Evolutionary conservation across 2,888 invertebrate species (phyloP).

Genomic region (Pammene aurita): DNA sequence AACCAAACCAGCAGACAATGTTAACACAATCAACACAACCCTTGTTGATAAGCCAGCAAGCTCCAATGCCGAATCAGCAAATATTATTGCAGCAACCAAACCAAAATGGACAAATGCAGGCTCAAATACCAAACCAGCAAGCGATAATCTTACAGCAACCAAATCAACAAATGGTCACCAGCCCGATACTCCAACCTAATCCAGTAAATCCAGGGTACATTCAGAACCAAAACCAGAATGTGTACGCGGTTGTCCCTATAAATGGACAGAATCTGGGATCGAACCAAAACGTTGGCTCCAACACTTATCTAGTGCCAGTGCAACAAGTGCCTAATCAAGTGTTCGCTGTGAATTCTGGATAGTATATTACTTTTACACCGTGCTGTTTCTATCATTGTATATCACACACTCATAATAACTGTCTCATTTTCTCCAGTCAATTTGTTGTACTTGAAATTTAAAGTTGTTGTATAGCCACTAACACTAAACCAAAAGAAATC

Average conservation of each 20-base stretch:
- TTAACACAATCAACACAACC: conserved; percentile 19
- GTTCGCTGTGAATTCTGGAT: conserved; percentile 32
- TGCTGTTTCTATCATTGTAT: no score
- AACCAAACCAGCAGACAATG: conserved; percentile 36
- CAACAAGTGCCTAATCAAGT: conserved; percentile 46
- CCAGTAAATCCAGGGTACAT: conserved; percentile 42
- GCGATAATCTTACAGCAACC: conserved; percentile 39
- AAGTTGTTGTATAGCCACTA: no score
- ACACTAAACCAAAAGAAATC: no score
- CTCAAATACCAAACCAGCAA: conserved; percentile 42
- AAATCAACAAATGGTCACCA: conserved; percentile 18
- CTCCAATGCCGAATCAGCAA: conserved; percentile 42
- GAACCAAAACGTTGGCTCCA: conserved; percentile 35
- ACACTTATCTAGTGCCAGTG: conserved; percentile 49
- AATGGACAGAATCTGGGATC: conserved; percentile 44
- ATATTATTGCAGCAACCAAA: conserved; percentile 39
- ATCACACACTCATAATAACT: no score
- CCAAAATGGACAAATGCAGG: conserved; percentile 40
- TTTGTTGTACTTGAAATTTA: no score
- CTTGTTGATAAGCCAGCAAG: conserved; percentile 38
- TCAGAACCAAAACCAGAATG: conserved; percentile 38
- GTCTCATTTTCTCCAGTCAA: no score
- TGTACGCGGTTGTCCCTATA: conserved; percentile 55
- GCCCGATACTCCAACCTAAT: conserved; percentile 28
- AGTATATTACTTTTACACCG: not conserved